Base-by-base conservation (phyloP, 1,140 invertebrate genomes). In the Drosophila obscura region DNA sequence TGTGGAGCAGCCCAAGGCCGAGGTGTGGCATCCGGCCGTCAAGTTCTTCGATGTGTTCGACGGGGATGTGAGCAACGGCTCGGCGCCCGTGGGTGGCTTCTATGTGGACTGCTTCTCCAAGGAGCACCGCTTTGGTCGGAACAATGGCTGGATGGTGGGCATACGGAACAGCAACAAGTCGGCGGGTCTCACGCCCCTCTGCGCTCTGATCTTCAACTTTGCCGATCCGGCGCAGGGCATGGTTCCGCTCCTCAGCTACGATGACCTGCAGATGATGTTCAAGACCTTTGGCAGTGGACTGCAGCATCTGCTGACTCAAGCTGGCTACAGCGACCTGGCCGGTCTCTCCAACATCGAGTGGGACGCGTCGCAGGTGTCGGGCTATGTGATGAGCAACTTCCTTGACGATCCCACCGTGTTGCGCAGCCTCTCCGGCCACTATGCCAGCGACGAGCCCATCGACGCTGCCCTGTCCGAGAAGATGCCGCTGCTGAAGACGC, bases 341-440 rank as follows among this genome's bases (percentile, higher is more conserved):
- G 97, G 97, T 1, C 91, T 97, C 2, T 96, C 95, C 1, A 97
- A 97, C 90, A 94, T 98, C 0, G 97, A 99, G 92, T 98, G 96
- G 96, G 98, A 99, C 92, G 96, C 96, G 9, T 94, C 96, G 0
- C 95, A 96, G 85, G 94, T 98, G 0, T 95, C 95, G 46, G 94
- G 95, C 1, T 93, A 96, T 80, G 96, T 98, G 49, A 94, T 99
- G 94, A 93, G 94, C 11, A 95, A 96, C 90, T 97, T 96, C 95
- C 92, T 97, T 0, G 95, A 95, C 72, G 95, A 97, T 84, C 94
- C 95, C 28, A 91, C 93, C 1, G 94, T 95, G 1, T 92, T 98
- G 11, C 93, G 94, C 71, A 92, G 92, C 6, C 93, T 98, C 28
- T 96, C 95, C 22, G 92, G 93, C 5, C 97, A 99, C 92, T 95